phyloP scores from a whole-genome alignment of 2,888 invertebrate genomes.

The Netelia melanura region DNA sequence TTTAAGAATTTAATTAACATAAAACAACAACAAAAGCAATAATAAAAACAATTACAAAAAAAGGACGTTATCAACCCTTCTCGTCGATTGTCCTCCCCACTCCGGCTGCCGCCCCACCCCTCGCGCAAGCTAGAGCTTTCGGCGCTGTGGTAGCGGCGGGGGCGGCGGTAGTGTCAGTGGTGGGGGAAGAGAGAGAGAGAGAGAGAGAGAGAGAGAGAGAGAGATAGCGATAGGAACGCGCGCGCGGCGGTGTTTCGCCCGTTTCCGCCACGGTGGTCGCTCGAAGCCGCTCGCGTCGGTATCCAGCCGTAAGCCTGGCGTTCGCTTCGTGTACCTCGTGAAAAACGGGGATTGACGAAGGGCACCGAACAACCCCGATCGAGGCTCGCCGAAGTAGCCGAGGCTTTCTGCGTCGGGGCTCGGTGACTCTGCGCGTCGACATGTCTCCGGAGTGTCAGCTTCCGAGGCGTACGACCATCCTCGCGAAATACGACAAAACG shows the following conservation, averaged over 20 bases:
- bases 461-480: slow-evolving; percentile 72
- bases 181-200: no score
- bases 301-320: slow-evolving; percentile 8
- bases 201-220: no score
- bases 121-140: slow-evolving; percentile 38
- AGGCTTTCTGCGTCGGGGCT: slow-evolving; percentile 73
- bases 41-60: no score
- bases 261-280: slow-evolving; percentile 30
- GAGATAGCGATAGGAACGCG: background rate
- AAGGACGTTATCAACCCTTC: no score
- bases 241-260: slow-evolving; percentile 19
- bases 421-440: slow-evolving; percentile 73
- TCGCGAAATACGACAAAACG: slow-evolving; percentile 61
- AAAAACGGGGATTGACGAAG: slow-evolving; percentile 64
- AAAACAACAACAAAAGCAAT: no score
- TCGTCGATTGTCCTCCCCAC: no score
- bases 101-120: slow-evolving; percentile 24
- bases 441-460: slow-evolving; percentile 77
- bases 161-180: no score
- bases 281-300: slow-evolving; percentile 23
- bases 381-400: slow-evolving; percentile 68
- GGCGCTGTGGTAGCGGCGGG: slow-evolving; percentile 20
- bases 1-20: no score
- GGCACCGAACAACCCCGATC: slow-evolving; percentile 72
- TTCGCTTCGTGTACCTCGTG: slow-evolving; percentile 10